Base-by-base conservation (phyloP, 2,113 vertebrate species). In the Perca flavescens region DNA sequence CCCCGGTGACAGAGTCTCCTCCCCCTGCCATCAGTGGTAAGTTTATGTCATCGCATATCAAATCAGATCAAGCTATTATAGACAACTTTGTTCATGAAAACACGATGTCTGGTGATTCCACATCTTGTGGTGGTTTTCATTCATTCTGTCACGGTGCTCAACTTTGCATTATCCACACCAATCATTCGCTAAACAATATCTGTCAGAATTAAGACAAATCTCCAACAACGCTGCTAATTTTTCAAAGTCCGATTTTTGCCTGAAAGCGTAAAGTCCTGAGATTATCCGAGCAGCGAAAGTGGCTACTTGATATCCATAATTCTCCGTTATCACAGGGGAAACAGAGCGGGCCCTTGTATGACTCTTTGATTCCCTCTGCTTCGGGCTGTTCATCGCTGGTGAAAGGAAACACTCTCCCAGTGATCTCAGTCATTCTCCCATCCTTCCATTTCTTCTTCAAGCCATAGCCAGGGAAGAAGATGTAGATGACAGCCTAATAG, bases 1-100 rank as follows among this genome's bases (percentile, higher is more conserved):
- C 88, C 97, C 98, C 0, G 98, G 98, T 1, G 98, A 99, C 88
- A 93, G 93, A 90, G 97, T 99, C 0, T 94, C 90, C 63, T 97
- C 97, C 70, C 95, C 98, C 25, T 99, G 98, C 87, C 95, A 99
- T 81, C 96, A 95, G 69, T 99, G 98, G 98, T 99, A 94, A 94
- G 96, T 79, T 47, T 36, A 46, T 31, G 25, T 43, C 28, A 19
- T 56, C 17, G 17, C 17, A 9, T 34, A 4, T 21, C 10, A 34
- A 64, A 13, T 19, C 11, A 15, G 6, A 47, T 36, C 5, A 19
- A 31, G 1, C 34, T 13, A 22, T 57, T 19, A 2, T 8, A 46
- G 14, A 62, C 25, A 47, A 5, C 15, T n/a, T 46, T 56, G 8
- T 43, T 36, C 4, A 17, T 22, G 46, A 4, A 72, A 65, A 46